Conservation (phyloP, 2,888 invertebrate genomes). For the Rotaria macrura region DNA sequence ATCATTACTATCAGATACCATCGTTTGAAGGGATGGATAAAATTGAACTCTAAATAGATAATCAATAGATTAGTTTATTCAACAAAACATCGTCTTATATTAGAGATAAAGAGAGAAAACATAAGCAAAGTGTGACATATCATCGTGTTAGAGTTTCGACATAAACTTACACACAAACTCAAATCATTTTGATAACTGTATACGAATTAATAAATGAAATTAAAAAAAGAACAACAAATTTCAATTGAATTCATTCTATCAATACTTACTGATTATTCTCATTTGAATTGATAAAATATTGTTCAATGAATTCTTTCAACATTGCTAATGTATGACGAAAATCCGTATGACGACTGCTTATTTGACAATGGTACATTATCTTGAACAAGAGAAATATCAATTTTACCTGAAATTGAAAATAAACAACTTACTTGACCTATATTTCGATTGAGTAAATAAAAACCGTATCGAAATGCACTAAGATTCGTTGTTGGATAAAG, state of each 20-base stretch:
- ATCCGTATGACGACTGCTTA: background rate
- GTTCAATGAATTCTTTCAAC: background rate
- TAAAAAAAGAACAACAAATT: no score
- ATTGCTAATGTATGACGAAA: conserved; percentile 3
- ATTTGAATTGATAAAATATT: background rate
- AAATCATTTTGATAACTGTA: background rate
- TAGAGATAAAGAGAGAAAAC: background rate
- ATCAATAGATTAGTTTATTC: background rate
- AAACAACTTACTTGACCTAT: conserved; percentile 7
- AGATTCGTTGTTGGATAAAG: background rate
- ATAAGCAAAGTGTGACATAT: background rate
- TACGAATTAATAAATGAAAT: background rate
- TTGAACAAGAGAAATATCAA: background rate
- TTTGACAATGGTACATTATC: conserved; percentile 4
- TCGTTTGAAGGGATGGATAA: background rate
- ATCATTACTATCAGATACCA: background rate
- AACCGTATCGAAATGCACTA: background rate
- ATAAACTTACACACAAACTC: background rate
- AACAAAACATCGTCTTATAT: background rate
- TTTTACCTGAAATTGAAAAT: no score
- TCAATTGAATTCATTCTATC: background rate
- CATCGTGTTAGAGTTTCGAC: no score
- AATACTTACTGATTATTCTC: background rate
- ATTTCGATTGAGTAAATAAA: background rate
- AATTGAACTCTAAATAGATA: background rate